Conservation (phyloP, 2,888 invertebrate species). For the Polyploca ridens region DNA sequence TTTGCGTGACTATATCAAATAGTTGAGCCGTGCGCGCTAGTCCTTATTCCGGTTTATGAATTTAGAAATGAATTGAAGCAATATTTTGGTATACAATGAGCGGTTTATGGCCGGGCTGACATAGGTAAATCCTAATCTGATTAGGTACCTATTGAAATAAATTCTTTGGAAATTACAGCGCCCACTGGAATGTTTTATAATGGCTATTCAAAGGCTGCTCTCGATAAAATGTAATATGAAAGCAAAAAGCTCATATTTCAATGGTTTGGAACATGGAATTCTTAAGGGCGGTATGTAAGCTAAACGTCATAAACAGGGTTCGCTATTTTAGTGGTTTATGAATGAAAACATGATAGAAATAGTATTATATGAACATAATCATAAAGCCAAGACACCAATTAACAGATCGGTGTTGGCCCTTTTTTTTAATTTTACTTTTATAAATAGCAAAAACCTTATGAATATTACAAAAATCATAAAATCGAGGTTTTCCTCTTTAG, state of each 20-base stretch:
- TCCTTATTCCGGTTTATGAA: neutral
- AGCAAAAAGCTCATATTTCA: conserved; percentile 37
- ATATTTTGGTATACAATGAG: neutral
- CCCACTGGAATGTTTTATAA: neutral
- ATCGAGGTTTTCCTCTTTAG: too few relatives aligned
- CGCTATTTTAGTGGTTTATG: too few relatives aligned
- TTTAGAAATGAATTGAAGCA: conserved; percentile 3
- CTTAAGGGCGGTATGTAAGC: too few relatives aligned
- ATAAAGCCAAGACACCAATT: too few relatives aligned
- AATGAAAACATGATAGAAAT: too few relatives aligned
- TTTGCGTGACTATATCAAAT: neutral
- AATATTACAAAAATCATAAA: too few relatives aligned
- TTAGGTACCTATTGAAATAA: conserved; percentile 1
- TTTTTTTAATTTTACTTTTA: too few relatives aligned
- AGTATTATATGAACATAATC: too few relatives aligned
- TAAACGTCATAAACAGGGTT: too few relatives aligned
- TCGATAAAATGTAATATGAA: conserved; percentile 29
- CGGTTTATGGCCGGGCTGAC: neutral
- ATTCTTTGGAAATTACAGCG: neutral
- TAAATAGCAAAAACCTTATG: too few relatives aligned
- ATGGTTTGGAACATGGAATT: conserved; percentile 47
- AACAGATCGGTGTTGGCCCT: too few relatives aligned
- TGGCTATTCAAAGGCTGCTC: neutral
- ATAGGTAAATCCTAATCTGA: conserved; percentile 4
- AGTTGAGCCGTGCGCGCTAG: neutral